Evolutionary conservation across 2,888 invertebrate species (phyloP), one percentile per base, ranked within the genome.

Genomic region (Gerris lacustris): DNA sequence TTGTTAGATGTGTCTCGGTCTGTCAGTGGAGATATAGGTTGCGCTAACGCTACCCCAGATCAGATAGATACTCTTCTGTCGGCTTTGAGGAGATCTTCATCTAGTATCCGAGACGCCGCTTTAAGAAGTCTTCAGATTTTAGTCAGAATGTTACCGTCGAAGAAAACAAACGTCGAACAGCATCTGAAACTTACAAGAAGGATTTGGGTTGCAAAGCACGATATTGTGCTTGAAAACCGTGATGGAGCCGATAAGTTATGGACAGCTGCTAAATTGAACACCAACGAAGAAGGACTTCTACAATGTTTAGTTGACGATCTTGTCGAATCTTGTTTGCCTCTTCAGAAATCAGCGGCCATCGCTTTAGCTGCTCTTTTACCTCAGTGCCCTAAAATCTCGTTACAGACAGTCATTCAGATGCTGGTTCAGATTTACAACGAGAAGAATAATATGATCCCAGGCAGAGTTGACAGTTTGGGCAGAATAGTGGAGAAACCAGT

Each of bases 381-480:
- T 63, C 80, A 82, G 7, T 84, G 88, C 75, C 79, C 71, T 45
- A 70, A 73, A 11, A 73, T 73, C 63, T 63, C 73, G 0, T 72
- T 75, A 6, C 71, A 75, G 67, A 70, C 73, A 17, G 79, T 80
- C 66, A 69, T 77, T 11, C 72, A 74, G 63, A 75, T 75, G 69
- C 79, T 96, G 64, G 84, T 94, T 74, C 83, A 85, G 18, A 83
- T 90, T 6, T 96, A 96, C 79, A 83, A 86, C 67, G 87, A 90
- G 45, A 89, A 90, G 78, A 81, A 94, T 71, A 86, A 87, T 76
- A 84, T 92, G 84, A 90, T 92, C 77, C 92, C 94, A 15, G 90
- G 94, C 0, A 87, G 87, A 79, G 82, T 93, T 75, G 97, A 99
- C 82, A 89, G 91, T 79, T 94, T 98, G 82, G 96, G 96, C 15